Evolutionary conservation across 2,113 vertebrate species (phyloP), one percentile per base, ranked within the genome.

Genomic region (Lates calcarifer): DNA sequence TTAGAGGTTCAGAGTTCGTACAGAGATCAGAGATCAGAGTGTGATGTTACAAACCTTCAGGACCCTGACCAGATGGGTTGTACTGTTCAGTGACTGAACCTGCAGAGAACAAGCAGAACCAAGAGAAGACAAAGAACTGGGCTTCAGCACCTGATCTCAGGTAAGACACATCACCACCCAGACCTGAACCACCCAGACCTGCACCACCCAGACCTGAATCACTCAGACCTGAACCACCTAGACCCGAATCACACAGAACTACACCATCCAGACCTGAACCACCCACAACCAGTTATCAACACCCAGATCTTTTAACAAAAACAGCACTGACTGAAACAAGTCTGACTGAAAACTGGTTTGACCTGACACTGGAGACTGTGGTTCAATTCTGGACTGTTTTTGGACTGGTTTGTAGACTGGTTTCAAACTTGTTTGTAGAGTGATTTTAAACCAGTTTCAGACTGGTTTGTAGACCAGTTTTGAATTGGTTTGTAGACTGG

Each of bases 1-100:
- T 55, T 7, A 39, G 17, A 53, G 47, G 22, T 35, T 41, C 33
- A 57, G 24, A 26, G 29, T 39, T 11, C 22, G 20, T 35, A 41
- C 37, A 22, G 43, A 29, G 60, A 45, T 81, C 13, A 64, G 35
- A 45, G 39, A 8, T 75, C n/a, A 56, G 56, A 29, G 43, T n/a
- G 14, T 9, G 62, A 13, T 26, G 7, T 43, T 43, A 88, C 93
- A 0, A 74, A 95, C 95, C 95, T 95, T 96, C 94, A 96, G 91
- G 90, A 96, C 95, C 94, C 94, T 93, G 94, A 95, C 94, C 92
- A 94, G 94, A 93, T 92, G 95, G 87, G 94, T 94, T 83, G 94
- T 94, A 91, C 90, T 94, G 94, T 95, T 95, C 94, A 94, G 92
- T 93, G 91, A 91, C 89, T 88, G 94, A 74, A 94, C 90, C 95